A percentile compares a stretch with the other conserved stretches of the same genome.
Conservation (phyloP, 2,888 invertebrate genomes). For the Tiliacea aurago region DNA sequence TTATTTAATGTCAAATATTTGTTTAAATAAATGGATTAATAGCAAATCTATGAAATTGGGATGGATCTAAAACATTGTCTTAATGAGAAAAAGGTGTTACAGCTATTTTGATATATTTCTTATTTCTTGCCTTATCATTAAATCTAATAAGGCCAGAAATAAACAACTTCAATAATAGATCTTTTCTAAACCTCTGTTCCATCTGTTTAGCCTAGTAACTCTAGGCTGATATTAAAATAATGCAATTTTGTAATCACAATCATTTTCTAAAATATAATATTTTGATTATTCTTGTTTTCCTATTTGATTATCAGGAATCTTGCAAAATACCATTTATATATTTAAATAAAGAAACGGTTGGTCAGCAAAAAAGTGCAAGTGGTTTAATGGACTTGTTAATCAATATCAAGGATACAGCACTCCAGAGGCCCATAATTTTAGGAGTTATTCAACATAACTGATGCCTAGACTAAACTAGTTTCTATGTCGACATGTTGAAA, state of each 20-base stretch:
- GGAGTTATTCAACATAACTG: not conserved
- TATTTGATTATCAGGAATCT: too few relatives aligned
- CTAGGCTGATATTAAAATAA: not conserved
- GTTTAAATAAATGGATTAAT: not conserved
- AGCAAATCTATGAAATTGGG: not conserved
- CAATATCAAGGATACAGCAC: constrained; percentile 7
- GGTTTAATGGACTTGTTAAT: not conserved
- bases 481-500: constrained; percentile 53
- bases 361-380: constrained; percentile 10
- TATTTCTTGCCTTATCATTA: not conserved
- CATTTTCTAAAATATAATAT: too few relatives aligned
- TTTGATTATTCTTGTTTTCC: too few relatives aligned
- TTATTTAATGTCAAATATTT: not conserved
- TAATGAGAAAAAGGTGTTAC: not conserved
- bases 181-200: too few relatives aligned
- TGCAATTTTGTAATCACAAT: not conserved
- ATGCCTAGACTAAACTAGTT: constrained; percentile 53
- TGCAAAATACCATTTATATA: not conserved
- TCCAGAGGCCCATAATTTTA: constrained; percentile 34
- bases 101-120: not conserved
- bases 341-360: not conserved
- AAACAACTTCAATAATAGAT: too few relatives aligned
- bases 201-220: not conserved
- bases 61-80: not conserved
- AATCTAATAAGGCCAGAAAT: too few relatives aligned